Evolutionary conservation across 2,888 invertebrate species (phyloP).

Genomic region (Xestia sexstrigata): DNA sequence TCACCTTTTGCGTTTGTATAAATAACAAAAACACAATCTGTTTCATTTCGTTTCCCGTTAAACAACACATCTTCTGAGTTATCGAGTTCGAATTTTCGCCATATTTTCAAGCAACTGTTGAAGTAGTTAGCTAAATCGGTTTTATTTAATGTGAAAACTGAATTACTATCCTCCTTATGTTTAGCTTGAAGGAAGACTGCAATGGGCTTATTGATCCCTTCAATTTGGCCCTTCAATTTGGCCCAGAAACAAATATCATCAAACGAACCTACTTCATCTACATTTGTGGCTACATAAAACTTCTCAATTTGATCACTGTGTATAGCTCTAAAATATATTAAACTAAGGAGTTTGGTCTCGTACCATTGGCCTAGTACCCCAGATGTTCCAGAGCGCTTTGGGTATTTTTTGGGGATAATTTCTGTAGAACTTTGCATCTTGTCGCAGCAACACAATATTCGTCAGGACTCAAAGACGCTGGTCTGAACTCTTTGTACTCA

Average conservation of each 20-base stretch:
- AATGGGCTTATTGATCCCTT: conserved; percentile 3
- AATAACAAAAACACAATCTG: conserved; percentile 47
- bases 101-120: conserved; percentile 22
- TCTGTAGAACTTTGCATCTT: conserved; percentile 15
- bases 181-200: conserved; percentile 30
- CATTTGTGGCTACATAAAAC: conserved; percentile 57
- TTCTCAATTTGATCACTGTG: conserved; percentile 38
- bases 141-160: background rate
- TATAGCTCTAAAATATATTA: conserved; percentile 50
- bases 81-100: conserved; percentile 1
- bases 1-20: conserved; percentile 54
- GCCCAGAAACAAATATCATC: conserved; percentile 58
- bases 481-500: background rate
- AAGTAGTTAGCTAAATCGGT: conserved; percentile 12
- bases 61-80: conserved; percentile 41
- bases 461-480: background rate
- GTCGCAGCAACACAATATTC: background rate
- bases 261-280: conserved; percentile 54
- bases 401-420: background rate
- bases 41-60: conserved; percentile 20
- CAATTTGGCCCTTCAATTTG: conserved; percentile 20
- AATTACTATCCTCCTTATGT: conserved; percentile 19
- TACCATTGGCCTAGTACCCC: conserved; percentile 55
- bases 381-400: conserved; percentile 36
- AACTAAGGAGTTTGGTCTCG: conserved; percentile 57